Evolutionary conservation across 2,797 vertebrate species (phyloP).

Genomic region (Nannoperca australis): DNA sequence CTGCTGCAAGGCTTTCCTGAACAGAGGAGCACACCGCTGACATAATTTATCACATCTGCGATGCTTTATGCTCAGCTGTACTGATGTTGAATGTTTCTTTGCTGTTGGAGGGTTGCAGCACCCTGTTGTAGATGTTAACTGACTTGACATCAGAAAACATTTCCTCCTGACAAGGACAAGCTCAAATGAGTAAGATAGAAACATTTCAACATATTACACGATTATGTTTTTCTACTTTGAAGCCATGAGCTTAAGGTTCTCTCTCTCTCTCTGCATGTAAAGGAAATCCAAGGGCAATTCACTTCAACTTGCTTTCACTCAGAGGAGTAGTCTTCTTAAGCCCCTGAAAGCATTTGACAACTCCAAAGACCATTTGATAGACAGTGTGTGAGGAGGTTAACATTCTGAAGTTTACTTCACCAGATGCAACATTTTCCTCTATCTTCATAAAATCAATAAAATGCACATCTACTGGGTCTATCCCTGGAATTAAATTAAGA

Average conservation of each 20-base stretch:
- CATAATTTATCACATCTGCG: slow-evolving; percentile 55
- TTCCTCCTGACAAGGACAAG: not conserved
- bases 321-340: slow-evolving; percentile 30
- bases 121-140: slow-evolving; percentile 34
- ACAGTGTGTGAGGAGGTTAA: slow-evolving; percentile 49
- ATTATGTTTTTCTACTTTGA: slow-evolving; percentile 41
- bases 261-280: slow-evolving; percentile 12
- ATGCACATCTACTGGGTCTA: slow-evolving; percentile 43
- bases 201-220: slow-evolving; percentile 31
- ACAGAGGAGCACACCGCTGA: slow-evolving; percentile 56
- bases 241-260: slow-evolving; percentile 18
- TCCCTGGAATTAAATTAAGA: slow-evolving; percentile 63
- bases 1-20: slow-evolving; percentile 61
- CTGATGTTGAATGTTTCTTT: slow-evolving; percentile 44
- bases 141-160: slow-evolving; percentile 43
- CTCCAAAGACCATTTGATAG: slow-evolving; percentile 63
- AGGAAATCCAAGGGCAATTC: slow-evolving; percentile 42
- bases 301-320: slow-evolving; percentile 36
- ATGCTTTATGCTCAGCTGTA: slow-evolving; percentile 37
- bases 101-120: slow-evolving; percentile 36
- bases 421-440: slow-evolving; percentile 43
- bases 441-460: slow-evolving; percentile 71
- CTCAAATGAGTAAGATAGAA: slow-evolving; percentile 11
- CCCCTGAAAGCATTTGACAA: slow-evolving; percentile 54
- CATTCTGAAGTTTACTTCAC: slow-evolving; percentile 49